Base-by-base conservation (phyloP, 2,113 vertebrate species). In the Lophius piscatorius region DNA sequence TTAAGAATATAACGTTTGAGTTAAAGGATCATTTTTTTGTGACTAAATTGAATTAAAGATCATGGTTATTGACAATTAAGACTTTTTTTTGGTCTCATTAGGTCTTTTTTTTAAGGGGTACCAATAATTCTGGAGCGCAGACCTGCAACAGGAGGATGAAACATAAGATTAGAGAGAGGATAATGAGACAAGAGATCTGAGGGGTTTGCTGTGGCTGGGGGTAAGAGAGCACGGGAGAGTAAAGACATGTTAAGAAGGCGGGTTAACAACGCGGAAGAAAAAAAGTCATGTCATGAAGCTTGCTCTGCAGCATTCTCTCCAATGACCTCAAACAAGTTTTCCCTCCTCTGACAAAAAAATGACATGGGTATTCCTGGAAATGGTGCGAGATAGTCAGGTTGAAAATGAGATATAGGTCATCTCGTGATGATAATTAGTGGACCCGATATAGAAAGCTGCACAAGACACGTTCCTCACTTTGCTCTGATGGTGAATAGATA, bases 371-470 rank as follows among this genome's bases (percentile, higher is more conserved):
- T 36, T 36, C 9, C 9, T 5, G 31, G 2, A 14, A 17, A 16
- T 17, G n/a, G 10, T 12, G n/a, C 10, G 14, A 11, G 2, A 4
- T 10, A 28, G 44, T 2, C 14, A 39, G 7, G 11, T 12, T 6
- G 45, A 33, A 40, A 33, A 33, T 16, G 3, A 38, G 44, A 21
- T 80, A 76, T 80, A 78, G 80, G 70, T 51, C 63, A 58, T 29
- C 24, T 23, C 7, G 35, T 52, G 51, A 63, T 16, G 65, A 74
- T 73, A 85, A 79, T 81, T 69, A 65, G 67, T 49, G 55, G 23
- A 58, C 60, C 55, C 3, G 12, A 70, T 74, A 70, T 61, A 59
- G 71, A 78, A 74, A 73, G 36, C 26, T 26, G 47, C 22, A 4
- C 39, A 14, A 61, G 65, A 57, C 47, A 21, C 34, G 34, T 47